Percentiles rank a stretch among this genome's conserved stretches.
phyloP scores from a whole-genome alignment of 1,140 invertebrate genomes.

The Notospermus geniculatus region DNA sequence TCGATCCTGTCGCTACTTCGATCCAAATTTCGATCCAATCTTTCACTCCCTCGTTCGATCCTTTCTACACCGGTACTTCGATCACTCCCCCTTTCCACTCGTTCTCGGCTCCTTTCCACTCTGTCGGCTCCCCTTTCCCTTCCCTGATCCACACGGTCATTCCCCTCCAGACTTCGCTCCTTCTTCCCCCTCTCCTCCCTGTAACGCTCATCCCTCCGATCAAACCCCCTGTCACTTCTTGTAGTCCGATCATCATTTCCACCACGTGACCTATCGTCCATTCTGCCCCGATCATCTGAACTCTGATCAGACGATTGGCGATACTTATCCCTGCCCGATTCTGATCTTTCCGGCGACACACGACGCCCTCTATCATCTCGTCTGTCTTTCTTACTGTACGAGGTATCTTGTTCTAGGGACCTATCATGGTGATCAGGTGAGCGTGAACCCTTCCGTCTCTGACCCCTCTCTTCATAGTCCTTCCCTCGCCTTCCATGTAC shows the following conservation, averaged over 20 bases:
- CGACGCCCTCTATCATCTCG: constrained; percentile 39
- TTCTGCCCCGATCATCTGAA: no score
- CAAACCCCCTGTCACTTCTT: no score
- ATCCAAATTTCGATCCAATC: background rate
- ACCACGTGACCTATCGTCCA: no score
- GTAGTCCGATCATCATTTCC: no score
- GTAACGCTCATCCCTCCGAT: no score
- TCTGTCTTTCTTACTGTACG: constrained; percentile 21
- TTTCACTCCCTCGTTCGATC: background rate
- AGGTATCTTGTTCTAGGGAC: no score
- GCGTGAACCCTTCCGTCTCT: no score
- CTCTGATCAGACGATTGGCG: no score
- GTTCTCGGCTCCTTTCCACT: constrained; percentile 4
- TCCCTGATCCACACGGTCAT: constrained; percentile 34
- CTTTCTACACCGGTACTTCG: constrained; percentile 8
- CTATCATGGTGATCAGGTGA: no score
- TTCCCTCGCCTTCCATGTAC: no score
- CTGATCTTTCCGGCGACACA: background rate
- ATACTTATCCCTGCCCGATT: background rate
- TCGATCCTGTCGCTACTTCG: constrained; percentile 6
- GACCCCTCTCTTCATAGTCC: no score
- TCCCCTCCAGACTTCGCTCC: constrained; percentile 45
- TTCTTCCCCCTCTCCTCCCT: no score
- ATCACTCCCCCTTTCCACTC: background rate
- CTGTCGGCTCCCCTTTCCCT: constrained; percentile 4